A percentile compares a stretch with the other conserved stretches of the same genome.
Conservation (phyloP, 2,797 vertebrate genomes). For the Fringilla coelebs region DNA sequence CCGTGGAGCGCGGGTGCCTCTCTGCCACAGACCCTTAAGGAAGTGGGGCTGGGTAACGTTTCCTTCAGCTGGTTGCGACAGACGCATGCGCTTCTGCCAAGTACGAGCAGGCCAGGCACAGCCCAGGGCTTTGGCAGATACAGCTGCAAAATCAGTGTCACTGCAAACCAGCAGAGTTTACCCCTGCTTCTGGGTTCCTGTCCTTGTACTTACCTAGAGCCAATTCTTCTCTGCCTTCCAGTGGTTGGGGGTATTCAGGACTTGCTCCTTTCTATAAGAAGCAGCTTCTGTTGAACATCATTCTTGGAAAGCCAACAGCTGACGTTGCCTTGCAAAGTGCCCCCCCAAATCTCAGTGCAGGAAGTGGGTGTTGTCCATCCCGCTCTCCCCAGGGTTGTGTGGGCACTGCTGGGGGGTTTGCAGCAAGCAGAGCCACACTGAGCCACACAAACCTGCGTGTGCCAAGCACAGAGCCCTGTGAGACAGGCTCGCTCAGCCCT, state of each 20-base stretch:
- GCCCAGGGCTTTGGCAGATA: background rate
- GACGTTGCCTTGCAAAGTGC: accelerated
- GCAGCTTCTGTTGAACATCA: background rate
- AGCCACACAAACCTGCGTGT: background rate
- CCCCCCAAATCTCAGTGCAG: background rate
- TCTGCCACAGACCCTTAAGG: accelerated
- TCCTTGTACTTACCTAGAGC: accelerated
- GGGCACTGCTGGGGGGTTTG: accelerated
- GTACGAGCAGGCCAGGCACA: background rate
- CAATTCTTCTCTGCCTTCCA: background rate
- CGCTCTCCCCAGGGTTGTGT: accelerated
- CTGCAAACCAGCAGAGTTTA: accelerated
- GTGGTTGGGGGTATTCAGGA: background rate
- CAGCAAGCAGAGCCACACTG: accelerated
- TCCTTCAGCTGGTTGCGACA: background rate
- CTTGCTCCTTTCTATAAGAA: background rate
- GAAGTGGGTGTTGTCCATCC: accelerated
- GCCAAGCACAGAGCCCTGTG: accelerated
- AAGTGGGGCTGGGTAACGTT: background rate
- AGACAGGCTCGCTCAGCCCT: background rate
- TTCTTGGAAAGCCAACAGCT: background rate
- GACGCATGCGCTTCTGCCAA: background rate
- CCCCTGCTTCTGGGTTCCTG: background rate
- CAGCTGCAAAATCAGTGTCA: background rate
- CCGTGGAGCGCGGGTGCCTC: accelerated